phyloP scores from a whole-genome alignment of 2,797 vertebrate species.

The Manis crassicaudata region DNA sequence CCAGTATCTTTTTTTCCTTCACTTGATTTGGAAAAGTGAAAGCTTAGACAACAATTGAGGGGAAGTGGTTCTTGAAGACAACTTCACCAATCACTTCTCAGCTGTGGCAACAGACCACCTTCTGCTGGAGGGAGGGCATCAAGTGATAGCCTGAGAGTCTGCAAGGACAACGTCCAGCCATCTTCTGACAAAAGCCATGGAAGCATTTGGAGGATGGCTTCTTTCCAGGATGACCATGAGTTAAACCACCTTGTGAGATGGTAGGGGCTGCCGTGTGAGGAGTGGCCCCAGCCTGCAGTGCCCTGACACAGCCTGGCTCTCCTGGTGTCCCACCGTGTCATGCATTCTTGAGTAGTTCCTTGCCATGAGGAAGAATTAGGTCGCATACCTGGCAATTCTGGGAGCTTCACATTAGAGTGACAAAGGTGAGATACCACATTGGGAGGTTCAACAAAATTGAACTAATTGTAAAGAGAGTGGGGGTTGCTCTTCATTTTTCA shows the following conservation, averaged over 20 bases:
- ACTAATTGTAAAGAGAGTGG: not conserved
- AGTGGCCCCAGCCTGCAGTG: not conserved
- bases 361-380: slow-evolving; percentile 27
- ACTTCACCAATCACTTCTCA: not conserved
- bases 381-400: not conserved
- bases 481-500: not conserved
- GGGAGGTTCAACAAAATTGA: not conserved
- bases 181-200: not conserved
- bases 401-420: not conserved
- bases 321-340: not conserved
- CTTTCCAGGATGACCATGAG: not conserved
- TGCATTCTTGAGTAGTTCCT: not conserved
- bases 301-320: not conserved
- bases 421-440: not conserved
- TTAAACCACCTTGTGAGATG: not conserved
- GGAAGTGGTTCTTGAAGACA: slow-evolving; percentile 35
- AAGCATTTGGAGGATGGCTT: not conserved
- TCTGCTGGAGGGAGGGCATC: not conserved
- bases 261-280: not conserved
- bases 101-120: not conserved
- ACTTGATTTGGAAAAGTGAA: slow-evolving; percentile 55
- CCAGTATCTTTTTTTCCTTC: not conserved
- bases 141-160: not conserved
- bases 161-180: not conserved
- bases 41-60: slow-evolving; percentile 47